phyloP scores from a whole-genome alignment of 1,140 invertebrate genomes.

The Penaeus vannamei region DNA sequence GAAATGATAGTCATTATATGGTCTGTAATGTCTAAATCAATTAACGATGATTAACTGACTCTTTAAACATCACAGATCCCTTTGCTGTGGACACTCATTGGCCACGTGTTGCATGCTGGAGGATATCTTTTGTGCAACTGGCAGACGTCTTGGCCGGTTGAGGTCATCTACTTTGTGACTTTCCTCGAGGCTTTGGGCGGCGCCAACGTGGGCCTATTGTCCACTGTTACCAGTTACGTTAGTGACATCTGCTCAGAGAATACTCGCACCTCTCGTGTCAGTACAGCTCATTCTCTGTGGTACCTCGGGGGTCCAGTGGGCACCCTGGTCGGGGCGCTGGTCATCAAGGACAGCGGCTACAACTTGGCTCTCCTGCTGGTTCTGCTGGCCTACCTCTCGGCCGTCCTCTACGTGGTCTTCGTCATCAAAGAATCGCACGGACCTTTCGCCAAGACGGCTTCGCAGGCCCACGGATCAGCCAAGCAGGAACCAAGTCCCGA shows the following conservation, averaged over 20 bases:
- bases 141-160: conserved; percentile 53
- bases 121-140: conserved; percentile 58
- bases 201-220: conserved; percentile 52
- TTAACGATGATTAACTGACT: too few relatives aligned
- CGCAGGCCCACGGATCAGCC: conserved; percentile 5
- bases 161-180: conserved; percentile 50
- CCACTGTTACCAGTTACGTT: conserved; percentile 57
- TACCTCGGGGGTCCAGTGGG: conserved; percentile 60
- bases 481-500: conserved; percentile 14
- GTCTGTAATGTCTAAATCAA: too few relatives aligned
- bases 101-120: conserved; percentile 46
- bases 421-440: conserved; percentile 63
- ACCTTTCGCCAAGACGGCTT: conserved; percentile 56
- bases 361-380: conserved; percentile 52
- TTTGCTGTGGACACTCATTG: conserved; percentile 41
- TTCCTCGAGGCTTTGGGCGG: conserved; percentile 61
- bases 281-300: conserved; percentile 61
- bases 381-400: conserved; percentile 43
- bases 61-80: conserved; percentile 54
- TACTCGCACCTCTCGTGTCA: conserved; percentile 47
- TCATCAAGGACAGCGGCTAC: conserved; percentile 54
- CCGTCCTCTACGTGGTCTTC: conserved; percentile 51
- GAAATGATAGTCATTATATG: not conserved
- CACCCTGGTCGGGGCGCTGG: conserved; percentile 46
- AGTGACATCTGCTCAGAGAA: conserved; percentile 56